phyloP scores from a whole-genome alignment of 2,888 invertebrate genomes.

The Caenorhabditis sp. region DNA sequence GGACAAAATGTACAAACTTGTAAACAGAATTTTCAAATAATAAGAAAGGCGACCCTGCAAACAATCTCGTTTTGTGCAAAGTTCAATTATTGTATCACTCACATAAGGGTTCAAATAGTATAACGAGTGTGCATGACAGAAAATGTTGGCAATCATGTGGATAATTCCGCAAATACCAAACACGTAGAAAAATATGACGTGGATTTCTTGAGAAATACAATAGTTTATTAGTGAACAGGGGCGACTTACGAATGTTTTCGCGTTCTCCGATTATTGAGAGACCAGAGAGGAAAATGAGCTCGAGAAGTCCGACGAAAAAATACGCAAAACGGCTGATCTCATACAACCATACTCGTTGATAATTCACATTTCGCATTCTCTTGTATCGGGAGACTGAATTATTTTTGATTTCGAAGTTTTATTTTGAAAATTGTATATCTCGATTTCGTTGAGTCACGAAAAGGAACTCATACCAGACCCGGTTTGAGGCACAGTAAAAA shows the following conservation, averaged over 20 bases:
- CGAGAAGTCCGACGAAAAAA: conserved; percentile 50
- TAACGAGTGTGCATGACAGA: conserved; percentile 68
- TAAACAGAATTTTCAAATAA: conserved; percentile 64
- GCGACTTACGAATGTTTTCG: conserved; percentile 64
- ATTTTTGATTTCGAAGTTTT: no score
- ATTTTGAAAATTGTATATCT: no score
- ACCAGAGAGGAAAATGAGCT: conserved; percentile 58
- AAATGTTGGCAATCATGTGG: conserved; percentile 68
- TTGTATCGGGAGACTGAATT: conserved; percentile 65
- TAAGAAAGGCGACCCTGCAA: conserved; percentile 67
- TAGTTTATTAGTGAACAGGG: not conserved
- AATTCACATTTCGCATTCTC: conserved; percentile 64
- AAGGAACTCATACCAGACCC: no score
- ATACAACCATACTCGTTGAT: conserved; percentile 61
- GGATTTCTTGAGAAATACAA: conserved; percentile 55
- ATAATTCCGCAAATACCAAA: conserved; percentile 68
- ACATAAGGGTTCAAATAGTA: conserved; percentile 70
- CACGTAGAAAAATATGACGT: conserved; percentile 69
- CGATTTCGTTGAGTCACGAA: no score
- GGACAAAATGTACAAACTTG: conserved; percentile 62
- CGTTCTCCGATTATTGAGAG: conserved; percentile 69
- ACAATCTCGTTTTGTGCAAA: not conserved
- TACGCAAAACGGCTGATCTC: conserved; percentile 47
- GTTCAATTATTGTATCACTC: conserved; percentile 17
- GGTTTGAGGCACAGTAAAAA: no score